phyloP scores from a whole-genome alignment of 2,113 vertebrate genomes.

The Pleuronectes platessa region DNA sequence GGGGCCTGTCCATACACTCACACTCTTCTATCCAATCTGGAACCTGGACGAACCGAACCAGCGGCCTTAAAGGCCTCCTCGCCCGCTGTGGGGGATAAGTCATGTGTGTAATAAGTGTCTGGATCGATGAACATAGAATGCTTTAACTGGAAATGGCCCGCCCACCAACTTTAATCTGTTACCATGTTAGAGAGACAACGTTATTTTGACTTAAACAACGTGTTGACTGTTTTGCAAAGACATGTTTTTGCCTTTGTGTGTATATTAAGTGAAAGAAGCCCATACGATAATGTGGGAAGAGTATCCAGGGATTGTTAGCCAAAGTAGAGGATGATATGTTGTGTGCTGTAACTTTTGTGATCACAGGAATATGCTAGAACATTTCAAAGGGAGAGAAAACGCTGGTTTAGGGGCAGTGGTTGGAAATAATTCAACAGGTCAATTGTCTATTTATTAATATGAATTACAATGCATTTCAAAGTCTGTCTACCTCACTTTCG shows the following conservation, averaged over 20 bases:
- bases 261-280: conserved; percentile 77
- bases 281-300: conserved; percentile 73
- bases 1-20: conserved; percentile 79
- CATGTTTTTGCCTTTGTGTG: conserved; percentile 74
- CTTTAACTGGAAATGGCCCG: conserved; percentile 78
- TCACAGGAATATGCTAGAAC: conserved; percentile 78
- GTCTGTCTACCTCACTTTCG: conserved; percentile 84
- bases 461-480: conserved; percentile 78
- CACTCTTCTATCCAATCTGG: conserved; percentile 65
- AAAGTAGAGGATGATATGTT: conserved; percentile 81
- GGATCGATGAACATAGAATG: conserved; percentile 75
- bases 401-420: conserved; percentile 72
- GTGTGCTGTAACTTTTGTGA: conserved; percentile 79
- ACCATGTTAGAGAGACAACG: conserved; percentile 64
- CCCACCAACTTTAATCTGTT: conserved; percentile 69
- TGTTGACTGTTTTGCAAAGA: conserved; percentile 63
- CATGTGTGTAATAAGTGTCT: conserved; percentile 66
- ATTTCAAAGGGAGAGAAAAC: conserved; percentile 76
- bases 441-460: conserved; percentile 80
- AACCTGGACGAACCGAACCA: conserved; percentile 66
- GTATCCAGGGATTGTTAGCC: conserved; percentile 82
- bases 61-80: conserved; percentile 73
- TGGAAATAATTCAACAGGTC: conserved; percentile 77
- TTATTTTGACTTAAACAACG: conserved; percentile 66
- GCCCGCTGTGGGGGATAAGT: conserved; percentile 59